Evolutionary conservation across 2,888 invertebrate genomes (phyloP), one percentile per base, ranked within the genome.

Genomic region (Polydrusus tereticollis): DNA sequence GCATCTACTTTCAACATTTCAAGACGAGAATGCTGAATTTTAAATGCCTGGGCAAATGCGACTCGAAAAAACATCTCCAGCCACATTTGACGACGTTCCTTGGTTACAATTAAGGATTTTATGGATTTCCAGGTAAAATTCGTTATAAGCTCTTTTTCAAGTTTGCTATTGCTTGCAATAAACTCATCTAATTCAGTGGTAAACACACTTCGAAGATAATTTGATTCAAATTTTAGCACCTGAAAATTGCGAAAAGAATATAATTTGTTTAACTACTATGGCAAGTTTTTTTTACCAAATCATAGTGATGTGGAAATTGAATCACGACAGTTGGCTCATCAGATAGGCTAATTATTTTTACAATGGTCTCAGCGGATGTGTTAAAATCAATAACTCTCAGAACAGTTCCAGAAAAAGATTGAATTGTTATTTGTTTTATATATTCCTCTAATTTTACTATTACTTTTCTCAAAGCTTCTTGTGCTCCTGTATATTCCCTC

Each of bases 31-130:
- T 86, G 84, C 52, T 83, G 79, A 47, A 87, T 87, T 67, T 83
- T 82, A 76, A 87, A 87, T 14, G 86, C 86, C 81, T 88, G 88
- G 5, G 87, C 86, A 77, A 89, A 88, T 16, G 88, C 88, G 38
- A 88, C 87, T 20, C 87, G 82, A 79, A 88, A 89, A 80, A 90
- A 89, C 78, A 83, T 85, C 76, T 88, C 88, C 29, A 90, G 79
- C 72, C 85, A 82, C 52, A 84, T 82, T 73, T 88, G 86, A 20
- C 89, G 82, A 65, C 86, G 80, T 26, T 84, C 82, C 77, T 86
- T 86, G 0, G 89, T 89, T 12, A 85, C 79, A 5, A 86, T 86
- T 45, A 82, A 77, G 58, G 84, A 83, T 20, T 86, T 77, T 45
- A 83, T 79, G 12, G 80, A 73, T 52, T 76, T 81, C 69, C 81